Base-by-base conservation (phyloP, 2,113 vertebrate species). In the Madoqua kirkii region DNA sequence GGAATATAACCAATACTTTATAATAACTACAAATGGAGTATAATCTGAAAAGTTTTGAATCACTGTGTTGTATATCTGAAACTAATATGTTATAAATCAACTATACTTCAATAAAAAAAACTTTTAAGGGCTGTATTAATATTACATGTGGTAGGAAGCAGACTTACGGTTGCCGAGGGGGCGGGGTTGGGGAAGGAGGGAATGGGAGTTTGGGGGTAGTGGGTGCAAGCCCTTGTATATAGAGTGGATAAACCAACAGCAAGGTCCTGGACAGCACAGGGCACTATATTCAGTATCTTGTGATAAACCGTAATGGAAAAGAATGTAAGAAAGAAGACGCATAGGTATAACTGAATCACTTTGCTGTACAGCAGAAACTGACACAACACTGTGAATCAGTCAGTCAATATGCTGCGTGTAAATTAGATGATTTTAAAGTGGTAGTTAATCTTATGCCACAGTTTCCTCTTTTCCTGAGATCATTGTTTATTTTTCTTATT, bases 401-500 rank as follows among this genome's bases (percentile, higher is more conserved):
- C 76, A 11, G 11, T 81, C 78, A 52, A 0, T 13, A 7, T 12
- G 13, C 48, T n/a, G 17, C 31, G 17, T 86, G 25, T 91, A 81
- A 81, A 15, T 52, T 29, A 67, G 36, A 52, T 87, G 31, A 67
- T 71, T 89, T 97, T 87, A 89, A 91, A 59, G 84, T 86, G 12
- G 57, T 88, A 71, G 76, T 71, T 94, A 85, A 94, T 90, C 25
- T 89, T 94, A 43, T 52, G 43, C 85, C 59, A 79, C 45, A 79
- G 6, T 98, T 76, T 45, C 85, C 55, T 97, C 0, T 92, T 89
- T 96, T 98, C 94, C 97, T 97, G 62, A 97, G 96, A 94, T 98
- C 96, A 84, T 97, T 97, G 6, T 97, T 89, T 97, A 97, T 98
- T 94, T 96, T 96, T 85, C n/a, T 86, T 85, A 33, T 92, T 96